A percentile compares a stretch with the other conserved stretches of the same genome.
phyloP scores from a whole-genome alignment of 2,113 vertebrate species.

The Phoxinus phoxinus region DNA sequence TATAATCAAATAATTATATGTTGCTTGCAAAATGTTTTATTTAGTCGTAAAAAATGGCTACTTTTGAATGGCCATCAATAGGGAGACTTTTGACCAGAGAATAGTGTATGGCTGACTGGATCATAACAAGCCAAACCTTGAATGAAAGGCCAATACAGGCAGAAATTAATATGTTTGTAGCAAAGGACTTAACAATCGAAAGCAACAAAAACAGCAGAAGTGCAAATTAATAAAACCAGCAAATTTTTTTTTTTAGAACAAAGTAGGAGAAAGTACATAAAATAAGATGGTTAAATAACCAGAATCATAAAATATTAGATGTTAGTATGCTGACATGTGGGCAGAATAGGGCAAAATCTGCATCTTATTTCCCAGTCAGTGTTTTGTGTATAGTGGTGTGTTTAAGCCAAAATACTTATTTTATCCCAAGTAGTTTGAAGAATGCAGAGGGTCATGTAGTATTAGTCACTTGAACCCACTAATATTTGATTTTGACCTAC shows the following conservation, averaged over 20 bases:
- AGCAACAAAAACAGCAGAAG: not conserved
- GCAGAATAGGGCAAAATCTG: not conserved
- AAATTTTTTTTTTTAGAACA: not conserved
- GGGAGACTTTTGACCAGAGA: too few relatives aligned
- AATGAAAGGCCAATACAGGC: too few relatives aligned
- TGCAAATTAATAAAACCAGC: not conserved
- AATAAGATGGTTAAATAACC: not conserved
- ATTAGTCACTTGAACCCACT: constrained; percentile 5
- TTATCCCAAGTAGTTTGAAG: not conserved
- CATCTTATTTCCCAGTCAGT: not conserved
- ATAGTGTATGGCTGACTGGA: too few relatives aligned
- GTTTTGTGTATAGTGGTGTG: not conserved
- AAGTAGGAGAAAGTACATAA: not conserved
- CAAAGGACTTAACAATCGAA: not conserved
- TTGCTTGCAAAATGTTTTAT: too few relatives aligned
- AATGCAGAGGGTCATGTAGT: not conserved
- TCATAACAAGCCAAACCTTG: too few relatives aligned
- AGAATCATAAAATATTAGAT: not conserved
- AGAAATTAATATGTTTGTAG: too few relatives aligned
- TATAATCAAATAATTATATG: too few relatives aligned
- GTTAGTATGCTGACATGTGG: not conserved
- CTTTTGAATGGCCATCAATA: too few relatives aligned
- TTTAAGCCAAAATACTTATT: not conserved
- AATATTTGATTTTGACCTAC: constrained; percentile 28
- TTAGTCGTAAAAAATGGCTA: too few relatives aligned